Percentiles rank a stretch among this genome's conserved stretches.
Conservation (phyloP, 2,797 vertebrate species). For the Aeoliscus strigatus region DNA sequence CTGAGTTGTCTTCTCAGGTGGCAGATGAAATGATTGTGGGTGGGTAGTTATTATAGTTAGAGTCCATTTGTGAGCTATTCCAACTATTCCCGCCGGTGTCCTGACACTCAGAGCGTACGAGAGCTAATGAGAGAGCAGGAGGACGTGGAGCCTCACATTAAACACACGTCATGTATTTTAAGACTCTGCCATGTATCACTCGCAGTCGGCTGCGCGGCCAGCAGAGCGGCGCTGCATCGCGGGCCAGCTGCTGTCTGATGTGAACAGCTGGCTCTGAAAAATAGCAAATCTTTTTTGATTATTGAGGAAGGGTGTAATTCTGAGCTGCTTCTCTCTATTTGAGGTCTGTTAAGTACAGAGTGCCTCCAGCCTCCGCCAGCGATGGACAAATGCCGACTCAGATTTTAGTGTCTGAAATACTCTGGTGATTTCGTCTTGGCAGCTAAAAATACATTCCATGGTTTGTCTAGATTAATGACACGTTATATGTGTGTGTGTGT, state of each 20-base stretch:
- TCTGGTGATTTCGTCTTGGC: constrained; percentile 16
- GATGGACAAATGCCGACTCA: constrained; percentile 17
- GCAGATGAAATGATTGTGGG: too few species aligned
- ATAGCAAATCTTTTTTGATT: constrained; percentile 61
- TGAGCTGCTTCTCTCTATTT: constrained; percentile 54
- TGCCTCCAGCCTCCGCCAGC: constrained; percentile 13
- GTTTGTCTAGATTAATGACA: constrained; percentile 15
- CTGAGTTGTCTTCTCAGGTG: too few species aligned
- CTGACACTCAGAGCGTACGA: constrained; percentile 11
- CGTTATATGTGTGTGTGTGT: constrained; percentile 5
- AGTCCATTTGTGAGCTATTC: constrained; percentile 7
- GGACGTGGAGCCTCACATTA: constrained; percentile 40
- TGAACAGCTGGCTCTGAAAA: constrained; percentile 54
- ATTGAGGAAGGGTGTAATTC: constrained; percentile 68
- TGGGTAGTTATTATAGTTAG: too few species aligned
- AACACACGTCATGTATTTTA: constrained; percentile 55
- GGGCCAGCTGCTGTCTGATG: constrained; percentile 34
- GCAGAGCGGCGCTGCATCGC: constrained; percentile 17
- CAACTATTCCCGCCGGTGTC: constrained; percentile 5
- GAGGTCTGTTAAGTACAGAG: constrained; percentile 62
- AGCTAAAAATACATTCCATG: constrained; percentile 11
- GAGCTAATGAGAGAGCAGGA: constrained; percentile 53
- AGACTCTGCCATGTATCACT: constrained; percentile 27
- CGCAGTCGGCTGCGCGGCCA: constrained; percentile 36
- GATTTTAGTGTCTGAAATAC: constrained; percentile 40